Base-by-base conservation (phyloP, 2,113 vertebrate genomes). In the Lagopus leucura region DNA sequence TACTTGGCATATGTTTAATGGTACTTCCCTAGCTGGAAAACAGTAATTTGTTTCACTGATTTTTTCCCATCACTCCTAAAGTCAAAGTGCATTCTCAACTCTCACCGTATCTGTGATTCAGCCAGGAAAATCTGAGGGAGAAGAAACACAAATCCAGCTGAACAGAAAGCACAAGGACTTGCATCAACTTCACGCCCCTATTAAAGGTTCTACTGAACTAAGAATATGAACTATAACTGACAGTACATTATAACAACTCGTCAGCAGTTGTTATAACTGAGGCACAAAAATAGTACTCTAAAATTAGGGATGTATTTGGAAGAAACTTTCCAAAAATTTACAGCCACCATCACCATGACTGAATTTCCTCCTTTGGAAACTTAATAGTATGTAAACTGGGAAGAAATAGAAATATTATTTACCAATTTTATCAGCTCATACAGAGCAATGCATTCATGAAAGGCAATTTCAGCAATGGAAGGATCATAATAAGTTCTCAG, bases 1-100 rank as follows among this genome's bases (percentile, higher is more conserved):
- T 97, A 94, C 96, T 96, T 96, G 96, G 97, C 97, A 97, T 97
- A 97, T 94, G 95, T 91, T 98, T 98, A 97, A 97, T 96, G 97
- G 96, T 94, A 95, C 96, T 94, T 96, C 92, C 96, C 94, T 94
- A 96, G 97, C 91, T 93, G 78, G 92, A 96, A 97, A 97, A 97
- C 86, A 96, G 92, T 97, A 95, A 97, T 97, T 97, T 97, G 91
- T 97, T 97, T 94, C 96, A 96, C 82, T 92, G 93, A 94, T 95
- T 95, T 95, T 92, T 95, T 93, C 85, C 95, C 91, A 97, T 96
- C 92, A 94, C 81, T 94, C 95, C 95, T 81, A 86, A 96, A 93
- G 88, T 96, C 95, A 95, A 94, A 96, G 92, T 69, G 82, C 88
- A 72, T 95, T 91, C 82, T 91, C 92, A 86, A 90, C 95, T 74